Percentiles rank a stretch among this genome's conserved stretches.
Conservation (phyloP, 2,113 vertebrate species). For the Petromus typicus region DNA sequence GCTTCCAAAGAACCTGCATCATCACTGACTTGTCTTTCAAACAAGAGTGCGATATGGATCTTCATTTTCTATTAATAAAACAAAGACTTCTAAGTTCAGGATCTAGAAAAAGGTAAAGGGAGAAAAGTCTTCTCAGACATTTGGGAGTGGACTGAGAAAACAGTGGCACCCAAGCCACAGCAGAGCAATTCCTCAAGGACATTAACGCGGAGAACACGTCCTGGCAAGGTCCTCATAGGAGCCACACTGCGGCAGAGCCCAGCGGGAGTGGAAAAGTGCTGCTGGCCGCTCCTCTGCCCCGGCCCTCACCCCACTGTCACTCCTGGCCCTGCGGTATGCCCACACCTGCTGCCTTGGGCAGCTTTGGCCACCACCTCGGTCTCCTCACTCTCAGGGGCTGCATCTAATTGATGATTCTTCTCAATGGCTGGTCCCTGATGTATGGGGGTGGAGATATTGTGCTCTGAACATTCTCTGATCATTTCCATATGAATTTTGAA, state of each 20-base stretch:
- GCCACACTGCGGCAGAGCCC: background rate
- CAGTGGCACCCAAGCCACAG: background rate
- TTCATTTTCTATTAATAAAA: background rate
- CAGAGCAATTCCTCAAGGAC: background rate
- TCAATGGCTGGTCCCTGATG: background rate
- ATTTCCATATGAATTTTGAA: conserved; percentile 22
- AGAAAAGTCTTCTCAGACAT: background rate
- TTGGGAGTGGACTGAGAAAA: background rate
- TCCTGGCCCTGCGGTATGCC: background rate
- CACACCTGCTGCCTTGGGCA: background rate
- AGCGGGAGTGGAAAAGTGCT: too few relatives aligned
- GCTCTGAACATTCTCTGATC: background rate
- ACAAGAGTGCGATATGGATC: background rate
- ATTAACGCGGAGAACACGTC: background rate
- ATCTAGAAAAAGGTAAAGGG: background rate
- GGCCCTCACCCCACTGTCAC: background rate
- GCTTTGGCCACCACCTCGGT: background rate
- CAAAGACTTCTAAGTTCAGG: background rate
- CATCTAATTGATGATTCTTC: background rate
- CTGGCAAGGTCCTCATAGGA: background rate
- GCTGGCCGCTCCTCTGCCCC: background rate
- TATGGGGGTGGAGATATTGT: background rate
- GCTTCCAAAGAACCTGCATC: background rate
- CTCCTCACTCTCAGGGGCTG: background rate
- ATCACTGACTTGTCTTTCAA: background rate